A percentile compares a stretch with the other conserved stretches of the same genome.
These are phyloP conservation scores for Synanthedon formicaeformis DNA, from an alignment of 2,888 invertebrate genomes.

Conservation along the genomic window DNA sequence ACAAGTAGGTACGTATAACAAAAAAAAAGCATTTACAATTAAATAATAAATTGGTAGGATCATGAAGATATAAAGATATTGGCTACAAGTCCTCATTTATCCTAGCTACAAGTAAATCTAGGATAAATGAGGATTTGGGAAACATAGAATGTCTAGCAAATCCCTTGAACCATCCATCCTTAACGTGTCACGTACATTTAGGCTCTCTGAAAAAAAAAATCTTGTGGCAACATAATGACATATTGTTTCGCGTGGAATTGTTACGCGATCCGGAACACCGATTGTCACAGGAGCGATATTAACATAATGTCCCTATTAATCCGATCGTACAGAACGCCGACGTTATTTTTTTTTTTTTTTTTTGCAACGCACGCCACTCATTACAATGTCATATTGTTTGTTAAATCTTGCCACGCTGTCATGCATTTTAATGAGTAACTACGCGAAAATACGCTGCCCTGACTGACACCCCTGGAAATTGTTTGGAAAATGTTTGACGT, in stretches of 20 bases:
- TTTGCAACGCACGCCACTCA: constrained; percentile 6
- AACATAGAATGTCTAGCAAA: too few relatives aligned
- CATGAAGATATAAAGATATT: too few relatives aligned
- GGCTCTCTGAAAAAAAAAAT: neutral
- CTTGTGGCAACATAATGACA: constrained; percentile 2
- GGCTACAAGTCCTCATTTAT: too few relatives aligned
- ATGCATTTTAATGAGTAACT: neutral
- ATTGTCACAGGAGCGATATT: constrained; percentile 13
- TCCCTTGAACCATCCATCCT: neutral
- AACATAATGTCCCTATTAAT: constrained; percentile 35
- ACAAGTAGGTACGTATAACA: too few relatives aligned
- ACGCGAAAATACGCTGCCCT: neutral
- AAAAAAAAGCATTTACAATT: too few relatives aligned
- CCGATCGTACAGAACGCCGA: constrained; percentile 12
- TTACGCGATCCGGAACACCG: neutral
- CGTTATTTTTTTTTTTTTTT: constrained; percentile 7
- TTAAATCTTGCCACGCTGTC: neutral
- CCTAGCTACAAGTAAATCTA: too few relatives aligned
- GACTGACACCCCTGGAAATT: too few relatives aligned
- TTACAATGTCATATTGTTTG: constrained; percentile 6
- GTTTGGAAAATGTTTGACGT: too few relatives aligned
- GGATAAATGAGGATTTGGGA: too few relatives aligned
- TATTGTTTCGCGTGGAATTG: neutral
- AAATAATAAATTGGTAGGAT: too few relatives aligned
- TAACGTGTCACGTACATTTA: neutral